Evolutionary conservation across 1,140 invertebrate species (phyloP), one percentile per base, ranked within the genome.

Genomic region (Contarinia nasturtii): DNA sequence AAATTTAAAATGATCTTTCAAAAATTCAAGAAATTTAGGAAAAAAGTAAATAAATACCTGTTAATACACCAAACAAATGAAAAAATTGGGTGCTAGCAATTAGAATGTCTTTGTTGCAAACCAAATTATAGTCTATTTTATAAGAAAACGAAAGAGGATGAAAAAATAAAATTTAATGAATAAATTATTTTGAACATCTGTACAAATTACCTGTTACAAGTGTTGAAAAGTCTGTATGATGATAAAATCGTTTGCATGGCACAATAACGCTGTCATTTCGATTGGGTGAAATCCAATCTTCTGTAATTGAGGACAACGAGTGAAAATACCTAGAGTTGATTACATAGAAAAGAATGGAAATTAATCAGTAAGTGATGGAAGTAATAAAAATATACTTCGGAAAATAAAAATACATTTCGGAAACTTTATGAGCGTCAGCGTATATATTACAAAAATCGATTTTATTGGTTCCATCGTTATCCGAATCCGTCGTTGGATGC

Each of bases 61-160:
- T 57, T 7, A 67, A 55, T 5, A 67, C 65, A 22, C 65, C 65
- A 43, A 66, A 64, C 7, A 67, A 49, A 52, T 67, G 65, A 52
- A 67, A 67, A 53, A 61, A 65, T 52, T 67, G 65, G 7, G 64
- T 66, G 11, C 65, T 61, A 7, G 65, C 64, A 18, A 67, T 58
- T 12, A 67, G 52, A 15, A 66, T 66, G 43, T 61, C 63, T 34
- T 59, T 58, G 1, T 63, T 65, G 48, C 65, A 67, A 18, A 66
- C 61, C 38, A 67, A 49, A 54, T 67, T 61, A 50, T 58, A 67
- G 50, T 66, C 59, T n/a, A n/a, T n/a, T n/a, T n/a, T n/a, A n/a
- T n/a, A n/a, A n/a, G n/a, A n/a, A n/a, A n/a, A n/a, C n/a, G n/a
- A n/a, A n/a, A n/a, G n/a, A n/a, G n/a, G n/a, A n/a, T n/a, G n/a